These are phyloP conservation scores for Heliconius hewitsoni DNA, from an alignment of 1,140 invertebrate genomes.

Conservation along the genomic window DNA sequence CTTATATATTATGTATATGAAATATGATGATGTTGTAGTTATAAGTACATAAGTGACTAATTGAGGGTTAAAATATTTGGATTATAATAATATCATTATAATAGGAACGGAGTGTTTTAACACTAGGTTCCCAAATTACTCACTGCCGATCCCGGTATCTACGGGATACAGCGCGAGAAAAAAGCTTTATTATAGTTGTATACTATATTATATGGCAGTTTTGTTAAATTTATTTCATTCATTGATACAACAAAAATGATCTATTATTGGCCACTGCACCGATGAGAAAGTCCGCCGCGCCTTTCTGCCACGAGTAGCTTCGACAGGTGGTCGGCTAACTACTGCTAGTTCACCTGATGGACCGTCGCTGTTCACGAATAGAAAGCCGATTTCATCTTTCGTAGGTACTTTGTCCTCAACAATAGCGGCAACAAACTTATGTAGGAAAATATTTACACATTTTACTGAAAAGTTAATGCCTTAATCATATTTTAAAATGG, in stretches of 20 bases:
- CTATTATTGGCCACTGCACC: not conserved
- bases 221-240: not conserved
- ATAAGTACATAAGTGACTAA: too few species aligned
- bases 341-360: conserved; percentile 6
- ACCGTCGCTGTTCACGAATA: conserved; percentile 10
- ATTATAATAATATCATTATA: too few species aligned
- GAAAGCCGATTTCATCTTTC: conserved; percentile 6
- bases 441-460: not conserved
- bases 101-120: too few species aligned
- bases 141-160: too few species aligned
- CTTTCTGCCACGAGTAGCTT: conserved; percentile 14
- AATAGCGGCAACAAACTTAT: not conserved
- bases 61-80: too few species aligned
- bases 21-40: not conserved
- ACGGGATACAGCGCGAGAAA: too few species aligned
- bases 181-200: too few species aligned
- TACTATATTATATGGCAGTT: not conserved
- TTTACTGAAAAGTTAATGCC: too few species aligned
- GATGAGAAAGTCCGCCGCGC: conserved; percentile 17
- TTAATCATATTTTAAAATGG: too few species aligned
- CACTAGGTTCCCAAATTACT: too few species aligned
- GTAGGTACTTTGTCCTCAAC: not conserved
- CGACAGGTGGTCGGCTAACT: conserved; percentile 13
- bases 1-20: not conserved
- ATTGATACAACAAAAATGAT: too few species aligned